phyloP scores from a whole-genome alignment of 2,888 invertebrate genomes.

The Rhamnusium bicolor region DNA sequence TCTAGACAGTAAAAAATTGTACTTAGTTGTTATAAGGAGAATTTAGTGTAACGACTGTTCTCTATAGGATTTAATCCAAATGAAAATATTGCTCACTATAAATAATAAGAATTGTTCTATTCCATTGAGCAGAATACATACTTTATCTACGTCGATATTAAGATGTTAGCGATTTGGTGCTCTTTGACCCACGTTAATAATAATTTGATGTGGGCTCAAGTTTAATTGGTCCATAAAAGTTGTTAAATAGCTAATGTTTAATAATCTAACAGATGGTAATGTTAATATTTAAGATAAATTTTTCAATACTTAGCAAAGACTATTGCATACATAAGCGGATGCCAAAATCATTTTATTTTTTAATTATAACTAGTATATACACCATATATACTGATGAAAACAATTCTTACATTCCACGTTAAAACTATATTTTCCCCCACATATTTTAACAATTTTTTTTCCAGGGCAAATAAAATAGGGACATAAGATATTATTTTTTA shows the following conservation, averaged over 20 bases:
- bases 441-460: neutral
- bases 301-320: neutral
- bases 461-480: neutral
- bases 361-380: neutral
- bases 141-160: neutral
- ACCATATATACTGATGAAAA: too few relatives aligned
- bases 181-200: neutral
- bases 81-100: neutral
- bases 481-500: neutral
- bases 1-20: conserved; percentile 1
- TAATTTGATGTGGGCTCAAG: neutral
- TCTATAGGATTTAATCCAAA: neutral
- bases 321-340: neutral
- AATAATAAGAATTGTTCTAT: neutral
- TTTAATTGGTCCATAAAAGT: neutral
- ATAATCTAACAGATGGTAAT: neutral
- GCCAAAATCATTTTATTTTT: neutral
- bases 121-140: neutral
- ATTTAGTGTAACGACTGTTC: neutral
- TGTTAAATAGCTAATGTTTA: neutral
- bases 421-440: neutral
- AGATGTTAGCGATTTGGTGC: neutral
- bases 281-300: neutral
- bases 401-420: neutral
- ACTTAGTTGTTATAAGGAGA: conserved; percentile 4